Conservation (phyloP, 1,140 invertebrate genomes). For the Halictus rubicundus region DNA sequence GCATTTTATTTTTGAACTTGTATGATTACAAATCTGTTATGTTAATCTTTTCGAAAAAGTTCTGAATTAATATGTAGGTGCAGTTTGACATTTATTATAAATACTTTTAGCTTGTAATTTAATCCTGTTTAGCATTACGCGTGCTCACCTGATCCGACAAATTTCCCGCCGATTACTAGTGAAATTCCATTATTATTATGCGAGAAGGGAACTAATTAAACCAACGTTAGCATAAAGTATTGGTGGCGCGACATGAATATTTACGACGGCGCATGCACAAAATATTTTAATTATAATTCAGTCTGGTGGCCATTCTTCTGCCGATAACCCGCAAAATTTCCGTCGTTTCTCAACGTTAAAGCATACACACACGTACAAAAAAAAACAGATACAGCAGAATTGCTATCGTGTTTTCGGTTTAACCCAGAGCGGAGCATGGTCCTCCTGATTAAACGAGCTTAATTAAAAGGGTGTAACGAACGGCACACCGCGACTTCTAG, state of each 20-base stretch:
- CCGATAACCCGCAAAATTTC: neutral
- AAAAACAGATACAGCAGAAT: neutral
- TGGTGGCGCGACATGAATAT: neutral
- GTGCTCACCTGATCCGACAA: no score
- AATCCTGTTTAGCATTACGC: no score
- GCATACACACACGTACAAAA: no score
- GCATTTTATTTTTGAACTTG: no score
- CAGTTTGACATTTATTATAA: no score
- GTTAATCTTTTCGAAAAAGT: no score
- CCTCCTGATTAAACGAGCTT: slow-evolving; percentile 32
- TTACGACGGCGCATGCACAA: neutral
- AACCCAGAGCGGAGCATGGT: neutral
- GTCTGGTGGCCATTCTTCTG: neutral
- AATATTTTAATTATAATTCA: neutral
- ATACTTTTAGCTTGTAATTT: no score
- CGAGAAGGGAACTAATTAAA: neutral
- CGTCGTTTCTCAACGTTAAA: neutral
- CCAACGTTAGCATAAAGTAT: neutral
- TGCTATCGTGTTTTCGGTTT: neutral
- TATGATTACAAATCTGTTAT: no score
- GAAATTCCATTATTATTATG: no score
- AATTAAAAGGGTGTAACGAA: slow-evolving; percentile 42
- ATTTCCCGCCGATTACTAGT: no score
- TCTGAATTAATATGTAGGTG: no score
- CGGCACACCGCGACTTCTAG: slow-evolving; percentile 2